Evolutionary conservation across 1,140 invertebrate genomes (phyloP), one percentile per base, ranked within the genome.

Genomic region (Armadillidium nasatum): DNA sequence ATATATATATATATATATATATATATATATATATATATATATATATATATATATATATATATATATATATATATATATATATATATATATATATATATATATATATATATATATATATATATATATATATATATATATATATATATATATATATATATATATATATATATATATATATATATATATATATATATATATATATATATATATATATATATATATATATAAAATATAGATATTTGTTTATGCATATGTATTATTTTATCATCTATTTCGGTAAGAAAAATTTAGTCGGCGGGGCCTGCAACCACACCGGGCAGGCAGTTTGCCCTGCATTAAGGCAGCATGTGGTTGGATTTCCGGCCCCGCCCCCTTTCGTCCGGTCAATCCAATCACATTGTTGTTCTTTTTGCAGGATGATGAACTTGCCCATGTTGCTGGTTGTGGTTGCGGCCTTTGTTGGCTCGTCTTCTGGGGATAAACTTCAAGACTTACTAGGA

Each of bases 131-230:
- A 21, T 60, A 21, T 60, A 21, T 60, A 21, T 60, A 21, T 60
- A 21, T 60, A 21, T n/a, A 21, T 60, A 21, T 21, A 21, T 60
- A 60, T 60, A 60, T 60, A 21, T 60, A 60, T 60, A 60, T 60
- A 60, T 60, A 60, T 60, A 60, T 33, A 33, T 33, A 60, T 60
- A 60, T 60, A 60, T 60, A 60, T 60, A 60, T 7, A 60, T 60
- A 60, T 60, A 60, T 60, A 60, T 60, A 60, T 60, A 60, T 60
- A 60, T 60, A 60, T 60, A 60, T 60, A 60, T 60, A 60, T 60
- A 60, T 60, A 60, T 60, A 60, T 60, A 60, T 60, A 60, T 60
- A 60, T 60, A 60, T 60, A 60, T 60, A 60, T 60, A 33, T 33
- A 33, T 33, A 33, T 33, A 6, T 33, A 3, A 33, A 3, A 33